These are phyloP conservation scores for Desmophyllum pertusum DNA, from an alignment of 92 coral and sea anemone genomes.

Conservation along the genomic window DNA sequence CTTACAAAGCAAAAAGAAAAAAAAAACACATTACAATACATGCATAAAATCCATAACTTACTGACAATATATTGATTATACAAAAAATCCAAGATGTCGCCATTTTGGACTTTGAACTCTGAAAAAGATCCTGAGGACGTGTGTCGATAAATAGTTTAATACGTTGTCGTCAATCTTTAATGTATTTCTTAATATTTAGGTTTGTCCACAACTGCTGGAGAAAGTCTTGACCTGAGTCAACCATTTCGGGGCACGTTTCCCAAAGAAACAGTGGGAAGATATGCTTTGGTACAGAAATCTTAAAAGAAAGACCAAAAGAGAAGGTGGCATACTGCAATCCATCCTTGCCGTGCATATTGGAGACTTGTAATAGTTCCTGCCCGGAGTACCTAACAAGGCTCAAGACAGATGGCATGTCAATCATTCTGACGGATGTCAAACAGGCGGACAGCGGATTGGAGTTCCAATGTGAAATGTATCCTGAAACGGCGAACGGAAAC, in stretches of 20 bases:
- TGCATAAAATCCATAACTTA: no score
- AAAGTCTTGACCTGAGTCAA: conserved; percentile 6
- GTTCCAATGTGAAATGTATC: neutral
- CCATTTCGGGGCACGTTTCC: neutral
- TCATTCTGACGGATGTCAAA: neutral
- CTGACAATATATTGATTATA: no score
- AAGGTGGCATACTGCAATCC: conserved; percentile 1
- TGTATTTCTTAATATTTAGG: neutral
- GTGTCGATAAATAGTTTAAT: no score
- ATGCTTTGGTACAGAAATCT: conserved; percentile 5
- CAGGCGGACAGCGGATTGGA: conserved; percentile 14
- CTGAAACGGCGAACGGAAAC: neutral
- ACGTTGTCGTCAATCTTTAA: no score
- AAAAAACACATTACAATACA: no score
- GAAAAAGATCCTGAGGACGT: no score
- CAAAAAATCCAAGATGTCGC: no score
- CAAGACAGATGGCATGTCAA: neutral
- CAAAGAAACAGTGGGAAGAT: neutral
- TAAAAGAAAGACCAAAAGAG: neutral
- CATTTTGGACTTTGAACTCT: no score
- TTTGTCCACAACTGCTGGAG: neutral
- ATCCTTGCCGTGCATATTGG: neutral
- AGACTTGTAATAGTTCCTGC: neutral
- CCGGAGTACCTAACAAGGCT: conserved; percentile 15
- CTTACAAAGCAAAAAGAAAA: no score